Percentiles rank a stretch among this genome's conserved stretches.
These are phyloP conservation scores for Acanthosoma haemorrhoidale DNA, from an alignment of 2,888 invertebrate species.

Conservation along the genomic window DNA sequence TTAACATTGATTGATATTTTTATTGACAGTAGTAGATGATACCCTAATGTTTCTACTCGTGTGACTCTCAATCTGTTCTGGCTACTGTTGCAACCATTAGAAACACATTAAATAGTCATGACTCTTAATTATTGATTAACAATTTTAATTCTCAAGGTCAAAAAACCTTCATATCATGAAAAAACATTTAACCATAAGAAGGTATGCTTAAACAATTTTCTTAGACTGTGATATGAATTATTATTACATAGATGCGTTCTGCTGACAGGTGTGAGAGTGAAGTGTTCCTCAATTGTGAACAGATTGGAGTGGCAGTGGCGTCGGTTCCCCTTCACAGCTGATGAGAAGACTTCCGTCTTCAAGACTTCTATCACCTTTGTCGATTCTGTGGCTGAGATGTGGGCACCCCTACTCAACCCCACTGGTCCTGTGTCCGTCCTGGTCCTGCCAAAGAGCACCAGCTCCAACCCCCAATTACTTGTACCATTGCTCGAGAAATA, in stretches of 20 bases:
- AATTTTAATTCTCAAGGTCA: no score
- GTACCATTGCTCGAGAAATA: constrained; percentile 63
- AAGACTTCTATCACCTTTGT: constrained; percentile 90
- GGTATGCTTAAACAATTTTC: no score
- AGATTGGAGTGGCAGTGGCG: constrained; percentile 85
- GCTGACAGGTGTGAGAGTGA: constrained; percentile 66
- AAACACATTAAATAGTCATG: no score
- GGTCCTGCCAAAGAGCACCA: constrained; percentile 65
- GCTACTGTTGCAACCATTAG: no score
- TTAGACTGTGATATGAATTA: no score
- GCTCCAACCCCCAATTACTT: constrained; percentile 72
- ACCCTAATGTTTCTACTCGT: no score
- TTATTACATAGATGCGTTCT: background rate
- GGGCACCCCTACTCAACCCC: constrained; percentile 69
- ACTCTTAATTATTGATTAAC: no score
- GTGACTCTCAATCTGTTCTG: no score
- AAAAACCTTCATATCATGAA: no score
- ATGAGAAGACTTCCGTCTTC: constrained; percentile 70
- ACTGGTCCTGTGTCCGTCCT: constrained; percentile 60
- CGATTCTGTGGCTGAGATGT: constrained; percentile 82
- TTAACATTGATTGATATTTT: background rate
- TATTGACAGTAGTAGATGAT: no score
- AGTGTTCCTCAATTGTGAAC: constrained; percentile 71
- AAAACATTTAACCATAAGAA: no score
- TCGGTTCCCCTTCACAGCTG: constrained; percentile 64